Conservation (phyloP, 2,113 vertebrate genomes). For the Hiodon alosoides region DNA sequence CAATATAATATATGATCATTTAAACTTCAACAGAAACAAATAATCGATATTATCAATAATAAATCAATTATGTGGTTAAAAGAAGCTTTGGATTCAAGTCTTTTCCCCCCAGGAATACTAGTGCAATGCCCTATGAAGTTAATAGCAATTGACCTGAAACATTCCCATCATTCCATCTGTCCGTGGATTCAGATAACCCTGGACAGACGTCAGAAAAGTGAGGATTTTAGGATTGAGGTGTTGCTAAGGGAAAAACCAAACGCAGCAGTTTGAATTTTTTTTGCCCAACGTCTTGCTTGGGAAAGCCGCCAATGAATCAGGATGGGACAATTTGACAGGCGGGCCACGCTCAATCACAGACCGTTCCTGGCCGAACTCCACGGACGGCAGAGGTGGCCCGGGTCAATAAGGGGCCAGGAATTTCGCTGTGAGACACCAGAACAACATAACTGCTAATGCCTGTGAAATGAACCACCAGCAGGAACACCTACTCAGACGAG, state of each 20-base stretch:
- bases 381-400: too few relatives aligned
- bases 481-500: not conserved
- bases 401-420: too few relatives aligned
- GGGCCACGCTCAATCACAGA: too few relatives aligned
- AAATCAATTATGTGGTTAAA: too few relatives aligned
- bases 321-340: too few relatives aligned
- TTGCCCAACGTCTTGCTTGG: not conserved
- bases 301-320: not conserved
- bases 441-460: not conserved
- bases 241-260: constrained; percentile 50
- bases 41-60: too few relatives aligned
- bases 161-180: constrained; percentile 83
- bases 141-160: constrained; percentile 61
- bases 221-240: constrained; percentile 76
- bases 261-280: constrained; percentile 19
- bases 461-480: constrained; percentile 33
- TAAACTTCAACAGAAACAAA: not conserved
- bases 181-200: constrained; percentile 74
- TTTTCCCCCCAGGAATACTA: not conserved
- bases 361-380: too few relatives aligned
- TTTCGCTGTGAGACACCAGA: not conserved
- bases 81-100: not conserved
- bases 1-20: too few relatives aligned
- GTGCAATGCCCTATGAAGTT: constrained; percentile 54
- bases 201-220: constrained; percentile 77